phyloP scores from a whole-genome alignment of 2,888 invertebrate species.

The Patella ulyssiponensis region DNA sequence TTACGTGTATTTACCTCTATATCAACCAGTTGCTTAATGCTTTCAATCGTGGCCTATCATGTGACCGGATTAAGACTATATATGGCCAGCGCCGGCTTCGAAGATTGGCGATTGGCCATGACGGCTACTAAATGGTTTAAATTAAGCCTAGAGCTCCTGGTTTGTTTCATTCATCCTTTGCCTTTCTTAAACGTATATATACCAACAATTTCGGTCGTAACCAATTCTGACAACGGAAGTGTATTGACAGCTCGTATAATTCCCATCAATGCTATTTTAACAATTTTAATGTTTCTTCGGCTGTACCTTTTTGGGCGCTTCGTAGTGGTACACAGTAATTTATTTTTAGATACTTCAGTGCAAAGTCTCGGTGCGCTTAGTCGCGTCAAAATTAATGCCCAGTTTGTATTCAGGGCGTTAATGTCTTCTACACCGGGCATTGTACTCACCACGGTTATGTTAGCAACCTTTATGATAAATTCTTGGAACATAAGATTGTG shows the following conservation, averaged over 20 bases:
- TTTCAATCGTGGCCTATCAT: slow-evolving; percentile 52
- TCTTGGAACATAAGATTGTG: slow-evolving; percentile 58
- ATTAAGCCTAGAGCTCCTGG: slow-evolving; percentile 47
- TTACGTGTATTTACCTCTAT: slow-evolving; percentile 54
- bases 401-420: slow-evolving; percentile 60
- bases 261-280: slow-evolving; percentile 56
- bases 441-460: slow-evolving; percentile 52
- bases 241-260: slow-evolving; percentile 42
- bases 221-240: slow-evolving; percentile 37
- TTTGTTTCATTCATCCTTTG: slow-evolving; percentile 59
- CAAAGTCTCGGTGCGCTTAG: slow-evolving; percentile 63
- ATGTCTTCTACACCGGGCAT: slow-evolving; percentile 58
- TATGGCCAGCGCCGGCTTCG: slow-evolving; percentile 54
- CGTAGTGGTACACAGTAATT: slow-evolving; percentile 58
- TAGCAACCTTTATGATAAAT: slow-evolving; percentile 56
- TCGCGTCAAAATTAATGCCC: slow-evolving; percentile 60
- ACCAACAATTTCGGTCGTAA: slow-evolving; percentile 46
- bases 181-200: slow-evolving; percentile 47
- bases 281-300: slow-evolving; percentile 59
- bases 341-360: slow-evolving; percentile 60
- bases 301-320: slow-evolving; percentile 56
- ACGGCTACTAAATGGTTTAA: slow-evolving; percentile 49
- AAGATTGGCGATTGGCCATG: slow-evolving; percentile 57
- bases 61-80: slow-evolving; percentile 52
- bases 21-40: slow-evolving; percentile 50